A percentile compares a stretch with the other conserved stretches of the same genome.
Evolutionary conservation across 2,113 vertebrate species (phyloP).

Genomic region (Chaetorhynchus papuensis): DNA sequence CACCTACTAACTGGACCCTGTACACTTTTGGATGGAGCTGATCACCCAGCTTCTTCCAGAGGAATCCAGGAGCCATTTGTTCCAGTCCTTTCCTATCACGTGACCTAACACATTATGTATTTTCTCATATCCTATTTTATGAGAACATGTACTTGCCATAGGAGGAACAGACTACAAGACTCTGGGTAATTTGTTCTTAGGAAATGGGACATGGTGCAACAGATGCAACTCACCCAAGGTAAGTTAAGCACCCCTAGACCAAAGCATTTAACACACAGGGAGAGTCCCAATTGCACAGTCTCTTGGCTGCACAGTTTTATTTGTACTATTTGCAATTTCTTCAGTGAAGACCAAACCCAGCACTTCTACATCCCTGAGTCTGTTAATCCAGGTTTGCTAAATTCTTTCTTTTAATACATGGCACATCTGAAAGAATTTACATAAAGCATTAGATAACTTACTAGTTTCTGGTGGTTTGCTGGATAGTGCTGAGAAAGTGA

Average conservation of each 20-base stretch:
- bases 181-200: background rate
- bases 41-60: background rate
- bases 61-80: background rate
- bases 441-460: conserved; percentile 49
- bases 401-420: background rate
- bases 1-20: background rate
- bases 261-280: background rate
- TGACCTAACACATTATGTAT: background rate
- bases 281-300: background rate
- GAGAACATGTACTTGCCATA: background rate
- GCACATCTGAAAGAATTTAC: background rate
- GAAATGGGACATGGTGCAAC: background rate
- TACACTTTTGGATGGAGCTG: background rate
- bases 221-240: background rate
- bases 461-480: conserved; percentile 91
- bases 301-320: background rate
- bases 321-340: background rate
- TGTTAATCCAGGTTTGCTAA: background rate
- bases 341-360: background rate
- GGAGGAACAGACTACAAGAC: background rate
- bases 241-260: background rate
- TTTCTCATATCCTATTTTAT: background rate
- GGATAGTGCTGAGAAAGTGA: conserved; percentile 93
- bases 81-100: background rate
- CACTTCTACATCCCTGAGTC: background rate